Evolutionary conservation across 1,140 invertebrate species (phyloP), one percentile per base, ranked within the genome.

Genomic region (Drosophila gunungcola): DNA sequence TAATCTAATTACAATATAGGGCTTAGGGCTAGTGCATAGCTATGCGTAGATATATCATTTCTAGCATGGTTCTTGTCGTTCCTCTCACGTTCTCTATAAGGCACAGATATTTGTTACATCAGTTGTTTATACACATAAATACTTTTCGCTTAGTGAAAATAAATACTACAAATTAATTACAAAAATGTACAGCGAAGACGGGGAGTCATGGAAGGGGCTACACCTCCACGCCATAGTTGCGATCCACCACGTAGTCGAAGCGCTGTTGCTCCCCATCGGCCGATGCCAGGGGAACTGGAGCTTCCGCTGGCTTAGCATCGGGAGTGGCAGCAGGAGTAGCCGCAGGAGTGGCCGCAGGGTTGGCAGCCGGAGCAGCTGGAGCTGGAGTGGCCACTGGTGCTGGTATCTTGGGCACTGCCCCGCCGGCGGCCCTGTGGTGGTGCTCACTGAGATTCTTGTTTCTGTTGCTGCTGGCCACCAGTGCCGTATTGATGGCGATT

Each of bases 171-270:
- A 65, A 84, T 65, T 89, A 89, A 89, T 89, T 89, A 89, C 84
- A 89, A 80, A 78, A 89, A 90, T 89, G 58, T 89, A 89, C 84
- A 89, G 80, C 80, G 46, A 57, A 78, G 75, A 81, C 79, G 75
- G 78, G 76, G 65, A 39, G 56, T 60, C 21, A 38, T 21, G 42
- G 48, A 63, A 27, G 25, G 52, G 65, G 65, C 64, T 92, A 95
- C 55, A 96, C 95, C 91, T 95, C 95, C 55, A 96, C 95, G 52
- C 95, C 95, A 62, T 95, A 93, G 52, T 94, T 94, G 65, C 95
- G 92, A 86, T 95, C 95, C 51, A 95, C 94, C 16, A 95, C 95
- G 83, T 95, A 96, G 70, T 95, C 94, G 85, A 94, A 96, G 61
- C 95, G 94, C 63, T 94, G 93, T 12, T 94, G 93, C 62, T 94